Percentiles rank a stretch among this genome's conserved stretches.
Conservation (phyloP, 2,797 vertebrate genomes). For the Enteromius mattozi region DNA sequence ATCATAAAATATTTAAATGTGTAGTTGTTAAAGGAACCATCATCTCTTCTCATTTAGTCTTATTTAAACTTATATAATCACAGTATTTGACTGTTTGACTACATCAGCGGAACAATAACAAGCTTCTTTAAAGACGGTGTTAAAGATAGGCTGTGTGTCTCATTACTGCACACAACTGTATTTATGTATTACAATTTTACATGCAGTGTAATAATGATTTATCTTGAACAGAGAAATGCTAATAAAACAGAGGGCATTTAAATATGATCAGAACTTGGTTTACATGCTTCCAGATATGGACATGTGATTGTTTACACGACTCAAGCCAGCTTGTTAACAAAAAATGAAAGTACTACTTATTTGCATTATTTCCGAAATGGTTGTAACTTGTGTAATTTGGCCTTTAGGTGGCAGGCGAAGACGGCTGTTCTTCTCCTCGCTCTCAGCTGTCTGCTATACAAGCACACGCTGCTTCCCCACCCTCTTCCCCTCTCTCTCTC, state of each 20-base stretch:
- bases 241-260: no score
- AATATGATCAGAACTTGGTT: no score
- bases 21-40: not conserved
- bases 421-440: not conserved
- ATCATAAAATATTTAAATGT: not conserved
- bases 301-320: not conserved
- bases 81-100: not conserved
- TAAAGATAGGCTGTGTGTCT: no score
- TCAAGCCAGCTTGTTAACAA: not conserved
- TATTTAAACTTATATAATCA: no score
- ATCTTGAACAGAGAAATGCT: no score
- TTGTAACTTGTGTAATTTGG: not conserved
- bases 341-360: not conserved
- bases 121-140: no score
- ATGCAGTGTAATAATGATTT: not conserved
- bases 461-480: conserved; percentile 27
- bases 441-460: not conserved
- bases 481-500: conserved; percentile 23
- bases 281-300: not conserved
- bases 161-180: not conserved
- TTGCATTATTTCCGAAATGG: not conserved
- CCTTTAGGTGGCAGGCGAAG: conserved; percentile 44
- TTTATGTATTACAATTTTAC: not conserved
- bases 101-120: no score
- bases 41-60: no score